Percentiles rank a stretch among this genome's conserved stretches.
Evolutionary conservation across 2,113 vertebrate species (phyloP).

Genomic region (Channa maculata): DNA sequence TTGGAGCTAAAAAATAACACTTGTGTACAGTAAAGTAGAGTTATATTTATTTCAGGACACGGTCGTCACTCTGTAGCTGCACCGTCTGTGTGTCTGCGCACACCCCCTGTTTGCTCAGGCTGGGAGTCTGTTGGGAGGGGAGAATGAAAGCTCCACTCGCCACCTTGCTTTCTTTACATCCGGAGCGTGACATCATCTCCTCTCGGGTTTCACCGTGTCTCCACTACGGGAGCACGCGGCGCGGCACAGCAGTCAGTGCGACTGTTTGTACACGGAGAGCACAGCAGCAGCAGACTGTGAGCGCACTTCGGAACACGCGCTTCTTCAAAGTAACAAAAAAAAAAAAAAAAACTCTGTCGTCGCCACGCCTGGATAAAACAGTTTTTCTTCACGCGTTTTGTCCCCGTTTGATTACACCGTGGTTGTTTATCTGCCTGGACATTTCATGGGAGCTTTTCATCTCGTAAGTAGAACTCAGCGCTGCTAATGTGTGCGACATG

Average conservation of each 20-base stretch:
- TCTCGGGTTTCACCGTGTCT: constrained; percentile 82
- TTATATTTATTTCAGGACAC: neutral
- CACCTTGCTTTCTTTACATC: constrained; percentile 60
- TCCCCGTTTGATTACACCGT: constrained; percentile 8
- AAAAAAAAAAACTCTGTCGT: constrained; percentile 4
- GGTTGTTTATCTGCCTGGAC: constrained; percentile 18
- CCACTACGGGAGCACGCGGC: constrained; percentile 62
- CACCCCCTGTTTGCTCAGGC: neutral
- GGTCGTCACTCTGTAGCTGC: neutral
- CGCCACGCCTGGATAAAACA: constrained; percentile 55
- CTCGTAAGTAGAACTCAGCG: constrained; percentile 67
- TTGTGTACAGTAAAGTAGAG: neutral
- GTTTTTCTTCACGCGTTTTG: neutral
- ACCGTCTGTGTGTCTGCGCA: neutral
- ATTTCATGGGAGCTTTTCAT: constrained; percentile 38
- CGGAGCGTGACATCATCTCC: constrained; percentile 86
- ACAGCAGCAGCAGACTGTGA: constrained; percentile 33
- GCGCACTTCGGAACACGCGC: constrained; percentile 66
- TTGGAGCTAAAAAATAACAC: too few relatives aligned
- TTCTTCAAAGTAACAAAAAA: constrained; percentile 20
- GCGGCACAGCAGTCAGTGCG: constrained; percentile 73
- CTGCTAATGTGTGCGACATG: constrained; percentile 16
- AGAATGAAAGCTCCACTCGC: constrained; percentile 30
- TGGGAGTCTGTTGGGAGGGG: constrained; percentile 36
- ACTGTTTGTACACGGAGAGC: constrained; percentile 49